Base-by-base conservation (phyloP, 2,113 vertebrate species). In the Peromyscus maniculatus region DNA sequence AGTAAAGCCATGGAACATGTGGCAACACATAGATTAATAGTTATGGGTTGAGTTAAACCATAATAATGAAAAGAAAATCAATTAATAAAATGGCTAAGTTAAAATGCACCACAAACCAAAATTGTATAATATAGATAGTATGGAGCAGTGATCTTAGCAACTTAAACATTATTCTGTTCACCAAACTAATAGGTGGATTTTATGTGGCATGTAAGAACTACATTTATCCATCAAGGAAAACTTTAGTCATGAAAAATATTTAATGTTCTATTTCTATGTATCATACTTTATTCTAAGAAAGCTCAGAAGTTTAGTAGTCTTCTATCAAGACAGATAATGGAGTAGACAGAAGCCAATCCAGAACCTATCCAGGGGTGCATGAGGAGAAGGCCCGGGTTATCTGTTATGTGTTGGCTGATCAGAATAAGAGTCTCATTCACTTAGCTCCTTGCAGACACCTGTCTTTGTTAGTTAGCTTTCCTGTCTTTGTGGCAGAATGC, bases 361-460 rank as follows among this genome's bases (percentile, higher is more conserved):
- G 99, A 99, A 95, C 99, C 98, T 0, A 98, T 99, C 92, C 99
- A 99, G 79, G 98, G 98, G 98, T 86, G 99, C 74, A 98, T 99
- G 99, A 99, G 86, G 99, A 99, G 97, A 99, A 99, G 82, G 99
- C 99, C 62, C 99, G 99, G 97, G 97, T 99, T 52, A 98, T 99
- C 15, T 97, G 99, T 66, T 99, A 99, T 96, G 99, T 99, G 87
- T 96, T 99, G 36, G 99, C 99, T 64, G 99, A 99, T 97, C 98
- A 99, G 99, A 99, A 99, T 98, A 99, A 99, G 72, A 99, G 99
- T 98, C 99, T 97, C 36, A 99, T 99, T 77, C 99, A 99, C 43
- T 98, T 99, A 97, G 99, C 99, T 49, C 10, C 24, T 87, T 99
- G 99, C 99, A 5, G 99, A 99, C 55, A 98, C 99, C 0, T 98